These are phyloP conservation scores for Toxotes chatareus DNA, from an alignment of 2,113 vertebrate species.

Conservation along the genomic window DNA sequence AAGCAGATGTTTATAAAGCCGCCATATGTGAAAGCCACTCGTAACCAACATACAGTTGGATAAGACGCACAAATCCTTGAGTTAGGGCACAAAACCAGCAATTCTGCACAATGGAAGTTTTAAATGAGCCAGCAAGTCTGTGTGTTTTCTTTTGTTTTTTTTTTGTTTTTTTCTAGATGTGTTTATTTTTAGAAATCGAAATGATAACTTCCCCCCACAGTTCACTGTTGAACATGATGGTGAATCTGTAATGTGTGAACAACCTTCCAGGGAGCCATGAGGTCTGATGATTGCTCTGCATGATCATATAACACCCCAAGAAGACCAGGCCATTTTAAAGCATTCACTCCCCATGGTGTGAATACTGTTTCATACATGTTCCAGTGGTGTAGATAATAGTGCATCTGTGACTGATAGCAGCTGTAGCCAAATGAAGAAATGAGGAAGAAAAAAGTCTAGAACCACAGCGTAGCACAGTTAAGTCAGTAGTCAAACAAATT, in stretches of 20 bases:
- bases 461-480: not conserved
- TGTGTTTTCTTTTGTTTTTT: not conserved
- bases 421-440: not conserved
- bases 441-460: not conserved
- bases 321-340: slow-evolving; percentile 26
- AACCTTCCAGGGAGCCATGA: not conserved
- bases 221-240: not conserved
- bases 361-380: slow-evolving; percentile 3
- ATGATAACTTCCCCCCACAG: not conserved
- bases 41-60: slow-evolving; percentile 5
- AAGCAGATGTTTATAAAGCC: slow-evolving; percentile 27
- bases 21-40: slow-evolving; percentile 36
- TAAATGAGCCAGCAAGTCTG: slow-evolving; percentile 4
- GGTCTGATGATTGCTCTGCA: slow-evolving; percentile 31
- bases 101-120: slow-evolving; percentile 23
- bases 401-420: not conserved
- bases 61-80: not conserved
- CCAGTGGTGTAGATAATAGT: slow-evolving; percentile 2
- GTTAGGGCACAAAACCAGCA: slow-evolving; percentile 4
- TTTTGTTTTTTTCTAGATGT: not conserved
- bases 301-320: slow-evolving; percentile 4
- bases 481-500: not conserved
- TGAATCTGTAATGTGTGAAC: not conserved
- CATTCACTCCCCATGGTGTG: slow-evolving; percentile 10
- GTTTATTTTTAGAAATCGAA: slow-evolving; percentile 1